A percentile compares a stretch with the other conserved stretches of the same genome.
Evolutionary conservation across 2,888 invertebrate genomes (phyloP).

Genomic region (Chrysolina oricalcia): DNA sequence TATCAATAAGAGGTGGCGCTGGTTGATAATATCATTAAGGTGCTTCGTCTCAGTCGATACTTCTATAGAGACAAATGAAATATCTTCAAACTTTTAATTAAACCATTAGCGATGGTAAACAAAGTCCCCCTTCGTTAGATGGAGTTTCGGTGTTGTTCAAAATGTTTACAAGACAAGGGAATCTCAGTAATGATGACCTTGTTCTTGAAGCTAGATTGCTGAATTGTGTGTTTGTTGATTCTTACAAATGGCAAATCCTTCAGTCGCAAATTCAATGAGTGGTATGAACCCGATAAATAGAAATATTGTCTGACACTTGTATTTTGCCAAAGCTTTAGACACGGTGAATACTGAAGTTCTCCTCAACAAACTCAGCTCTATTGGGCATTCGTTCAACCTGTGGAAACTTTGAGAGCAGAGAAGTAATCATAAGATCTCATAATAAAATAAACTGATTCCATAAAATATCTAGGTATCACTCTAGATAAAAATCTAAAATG

Average conservation of each 20-base stretch:
- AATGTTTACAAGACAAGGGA: slow-evolving; percentile 45
- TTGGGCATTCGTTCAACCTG: no score
- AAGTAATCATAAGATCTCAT: no score
- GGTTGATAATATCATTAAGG: slow-evolving; percentile 60
- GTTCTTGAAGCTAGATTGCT: slow-evolving; percentile 6
- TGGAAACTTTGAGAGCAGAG: no score
- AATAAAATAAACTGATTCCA: no score
- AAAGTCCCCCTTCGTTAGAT: slow-evolving; percentile 48
- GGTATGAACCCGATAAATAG: no score
- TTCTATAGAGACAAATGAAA: slow-evolving; percentile 48
- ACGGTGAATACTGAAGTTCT: no score
- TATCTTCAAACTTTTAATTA: slow-evolving; percentile 56
- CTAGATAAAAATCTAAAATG: no score
- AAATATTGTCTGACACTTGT: no score
- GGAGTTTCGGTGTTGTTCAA: slow-evolving; percentile 48
- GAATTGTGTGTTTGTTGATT: not conserved
- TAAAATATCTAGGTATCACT: no score
- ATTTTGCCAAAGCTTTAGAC: no score
- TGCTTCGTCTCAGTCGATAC: slow-evolving; percentile 37
- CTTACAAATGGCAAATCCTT: not conserved
- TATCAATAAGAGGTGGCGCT: slow-evolving; percentile 61
- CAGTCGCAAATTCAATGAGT: no score
- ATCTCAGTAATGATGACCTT: slow-evolving; percentile 15
- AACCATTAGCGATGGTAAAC: slow-evolving; percentile 53
- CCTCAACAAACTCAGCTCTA: no score